Base-by-base conservation (phyloP, 2,113 vertebrate genomes). In the Heterotis niloticus region DNA sequence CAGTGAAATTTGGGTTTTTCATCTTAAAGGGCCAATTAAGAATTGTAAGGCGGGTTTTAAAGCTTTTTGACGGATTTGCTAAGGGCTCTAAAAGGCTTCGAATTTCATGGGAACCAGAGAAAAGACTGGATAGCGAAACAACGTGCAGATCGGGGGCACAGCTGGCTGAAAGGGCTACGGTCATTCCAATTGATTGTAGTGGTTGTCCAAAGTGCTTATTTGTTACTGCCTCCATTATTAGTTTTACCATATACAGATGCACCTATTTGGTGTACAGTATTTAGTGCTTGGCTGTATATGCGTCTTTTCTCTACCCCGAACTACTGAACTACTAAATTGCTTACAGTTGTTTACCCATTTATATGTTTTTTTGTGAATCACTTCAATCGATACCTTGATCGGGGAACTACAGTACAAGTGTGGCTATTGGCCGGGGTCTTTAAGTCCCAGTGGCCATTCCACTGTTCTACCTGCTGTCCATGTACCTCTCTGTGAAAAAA, bases 21-120 rank as follows among this genome's bases (percentile, higher is more conserved):
- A 28, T 60, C 16, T 64, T 64, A 75, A 75, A n/a, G 28, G 26
- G 28, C 51, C 71, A 56, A 74, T 74, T 74, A 26, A 10, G 18
- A 20, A 26, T 28, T 75, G 26, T 44, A 20, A 23, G 28, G 26
- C 59, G 10, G 74, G 26, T 18, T 75, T 75, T 60, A 5, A 64
- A 64, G 59, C 29, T 23, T 59, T 64, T 44, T 64, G 74, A 18
- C 24, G 5, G 59, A 62, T 24, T 34, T 64, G 18, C 26, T 62
- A 52, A 75, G n/a, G 26, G 29, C 24, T 34, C 57, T 60, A 57
- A 74, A 74, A 28, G 52, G 52, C 72, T 18, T 26, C n/a, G 24
- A 54, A 57, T 18, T 72, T 72, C 69, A 18, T 54, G 23, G 72
- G 72, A 60, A 74, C n/a, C 69, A 0, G 51, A 34, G 44, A 72